These are phyloP conservation scores for Ladona fulva DNA, from an alignment of 1,140 invertebrate genomes.

Conservation along the genomic window DNA sequence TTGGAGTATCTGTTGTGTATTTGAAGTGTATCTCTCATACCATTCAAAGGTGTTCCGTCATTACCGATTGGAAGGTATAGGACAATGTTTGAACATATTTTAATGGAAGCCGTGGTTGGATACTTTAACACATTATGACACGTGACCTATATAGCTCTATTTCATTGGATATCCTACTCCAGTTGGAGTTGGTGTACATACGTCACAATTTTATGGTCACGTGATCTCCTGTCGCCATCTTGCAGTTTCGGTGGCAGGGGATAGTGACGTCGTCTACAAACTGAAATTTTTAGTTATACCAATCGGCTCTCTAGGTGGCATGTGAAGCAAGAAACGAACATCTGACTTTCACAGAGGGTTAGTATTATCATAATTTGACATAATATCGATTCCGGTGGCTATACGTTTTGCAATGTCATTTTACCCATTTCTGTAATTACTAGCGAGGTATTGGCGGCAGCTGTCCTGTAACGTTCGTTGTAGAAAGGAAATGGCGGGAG, in stretches of 20 bases:
- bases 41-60: background rate
- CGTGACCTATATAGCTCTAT: slow-evolving; percentile 5
- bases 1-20: too few relatives aligned
- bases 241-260: slow-evolving; percentile 32
- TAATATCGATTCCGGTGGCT: background rate
- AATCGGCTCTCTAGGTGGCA: background rate
- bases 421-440: background rate
- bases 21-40: too few relatives aligned
- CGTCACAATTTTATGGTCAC: slow-evolving; percentile 41
- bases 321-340: background rate
- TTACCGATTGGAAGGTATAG: background rate
- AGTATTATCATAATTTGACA: background rate
- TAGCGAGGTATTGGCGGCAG: background rate
- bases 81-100: background rate
- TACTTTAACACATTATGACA: background rate
- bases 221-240: slow-evolving; percentile 43
- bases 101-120: background rate
- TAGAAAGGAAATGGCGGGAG: background rate
- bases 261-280: slow-evolving; percentile 5
- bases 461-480: background rate
- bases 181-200: slow-evolving; percentile 22
- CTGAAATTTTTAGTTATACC: background rate
- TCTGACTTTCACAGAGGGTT: background rate
- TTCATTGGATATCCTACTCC: slow-evolving; percentile 9
- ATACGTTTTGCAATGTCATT: background rate